Percentiles rank a stretch among this genome's conserved stretches.
These are phyloP conservation scores for Limnothrissa miodon DNA, from an alignment of 2,113 vertebrate genomes.

Conservation along the genomic window DNA sequence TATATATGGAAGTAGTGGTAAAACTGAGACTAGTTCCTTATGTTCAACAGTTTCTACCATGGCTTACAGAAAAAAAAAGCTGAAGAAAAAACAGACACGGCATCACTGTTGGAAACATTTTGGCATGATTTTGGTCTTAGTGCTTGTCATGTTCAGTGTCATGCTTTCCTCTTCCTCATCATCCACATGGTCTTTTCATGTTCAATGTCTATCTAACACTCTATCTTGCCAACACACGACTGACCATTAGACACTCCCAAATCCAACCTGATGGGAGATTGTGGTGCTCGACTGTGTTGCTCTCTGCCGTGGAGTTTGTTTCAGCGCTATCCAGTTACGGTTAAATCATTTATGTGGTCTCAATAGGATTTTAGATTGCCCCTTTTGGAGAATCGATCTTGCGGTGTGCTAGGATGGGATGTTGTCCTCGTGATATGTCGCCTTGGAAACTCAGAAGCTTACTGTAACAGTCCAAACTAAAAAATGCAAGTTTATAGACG, in stretches of 20 bases:
- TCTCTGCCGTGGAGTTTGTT: background rate
- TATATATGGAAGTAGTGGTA: too few species aligned
- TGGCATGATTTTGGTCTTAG: too few species aligned
- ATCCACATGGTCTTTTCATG: too few species aligned
- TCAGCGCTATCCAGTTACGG: background rate
- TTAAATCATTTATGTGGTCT: constrained; percentile 2
- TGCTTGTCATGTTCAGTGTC: too few species aligned
- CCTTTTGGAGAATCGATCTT: constrained; percentile 8
- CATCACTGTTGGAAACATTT: too few species aligned
- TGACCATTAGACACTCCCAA: background rate
- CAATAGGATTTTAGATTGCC: background rate
- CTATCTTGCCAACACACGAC: background rate
- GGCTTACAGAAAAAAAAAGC: too few species aligned
- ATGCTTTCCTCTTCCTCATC: too few species aligned
- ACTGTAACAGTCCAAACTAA: background rate
- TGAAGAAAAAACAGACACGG: too few species aligned
- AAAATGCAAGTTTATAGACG: background rate
- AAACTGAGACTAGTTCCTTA: too few species aligned
- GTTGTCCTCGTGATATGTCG: constrained; percentile 23
- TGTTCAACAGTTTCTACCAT: too few species aligned
- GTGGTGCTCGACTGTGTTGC: background rate
- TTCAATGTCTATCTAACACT: background rate
- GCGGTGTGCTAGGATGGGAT: constrained; percentile 22
- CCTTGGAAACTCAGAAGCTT: background rate
- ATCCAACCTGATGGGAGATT: background rate